These are phyloP conservation scores for Drosophila hydei DNA, from an alignment of 1,140 invertebrate species.

Conservation along the genomic window DNA sequence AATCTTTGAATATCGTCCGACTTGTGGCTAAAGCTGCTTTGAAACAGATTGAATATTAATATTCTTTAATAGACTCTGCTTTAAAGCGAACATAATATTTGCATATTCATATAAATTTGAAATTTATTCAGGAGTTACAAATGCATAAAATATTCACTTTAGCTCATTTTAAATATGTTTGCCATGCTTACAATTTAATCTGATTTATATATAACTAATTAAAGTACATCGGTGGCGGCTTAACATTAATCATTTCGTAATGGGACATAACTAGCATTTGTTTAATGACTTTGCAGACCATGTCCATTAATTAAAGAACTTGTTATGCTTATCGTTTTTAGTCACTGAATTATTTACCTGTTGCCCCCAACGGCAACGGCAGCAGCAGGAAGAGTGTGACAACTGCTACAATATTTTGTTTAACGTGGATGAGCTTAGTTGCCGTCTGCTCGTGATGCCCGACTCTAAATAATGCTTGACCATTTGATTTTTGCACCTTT, in stretches of 20 bases:
- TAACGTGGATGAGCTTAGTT: background rate
- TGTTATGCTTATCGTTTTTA: background rate
- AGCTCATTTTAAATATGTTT: too few species aligned
- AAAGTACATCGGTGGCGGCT: background rate
- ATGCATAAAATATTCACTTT: too few species aligned
- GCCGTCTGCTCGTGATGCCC: too few species aligned
- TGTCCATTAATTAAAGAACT: conserved; percentile 20
- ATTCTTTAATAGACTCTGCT: too few species aligned
- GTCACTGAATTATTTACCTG: conserved; percentile 15
- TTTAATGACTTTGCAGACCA: conserved; percentile 25
- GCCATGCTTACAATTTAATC: too few species aligned
- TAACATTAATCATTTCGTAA: conserved; percentile 20
- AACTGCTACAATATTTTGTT: conserved; percentile 3
- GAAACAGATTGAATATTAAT: too few species aligned
- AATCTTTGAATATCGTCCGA: too few species aligned
- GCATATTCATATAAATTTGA: too few species aligned
- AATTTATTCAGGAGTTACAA: too few species aligned
- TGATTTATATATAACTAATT: background rate
- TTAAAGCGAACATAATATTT: too few species aligned
- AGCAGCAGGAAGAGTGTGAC: background rate
- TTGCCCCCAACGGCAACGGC: conserved; percentile 14
- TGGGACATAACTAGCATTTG: conserved; percentile 20
- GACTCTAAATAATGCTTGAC: conserved; percentile 39
- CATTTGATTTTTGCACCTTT: conserved; percentile 44
- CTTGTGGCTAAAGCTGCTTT: too few species aligned